Evolutionary conservation across 2,888 invertebrate genomes (phyloP), one percentile per base, ranked within the genome.

Genomic region (Helicoverpa assulta): DNA sequence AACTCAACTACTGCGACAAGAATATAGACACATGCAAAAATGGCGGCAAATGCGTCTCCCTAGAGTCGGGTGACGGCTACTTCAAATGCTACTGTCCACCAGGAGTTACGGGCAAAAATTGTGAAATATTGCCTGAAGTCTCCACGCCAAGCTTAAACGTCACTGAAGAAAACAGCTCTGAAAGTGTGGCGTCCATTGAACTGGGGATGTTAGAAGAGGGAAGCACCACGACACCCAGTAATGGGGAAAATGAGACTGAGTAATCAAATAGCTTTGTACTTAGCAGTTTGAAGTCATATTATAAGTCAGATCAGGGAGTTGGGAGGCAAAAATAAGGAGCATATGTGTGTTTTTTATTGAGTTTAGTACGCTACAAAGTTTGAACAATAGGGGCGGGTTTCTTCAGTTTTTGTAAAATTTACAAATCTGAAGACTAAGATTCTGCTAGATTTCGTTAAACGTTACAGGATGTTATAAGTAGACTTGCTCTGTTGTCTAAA

Each of bases 21-120:
- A 97, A 98, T 88, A 96, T 96, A 0, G 96, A 95, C 61, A 96
- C 97, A 0, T 99, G 99, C 87, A 96, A 97, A 89, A 98, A 99
- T 89, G 97, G 97, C 5, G 98, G 98, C 0, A 97, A 97, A 85
- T 99, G 99, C 90, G 96, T 97, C 65, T 98, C 98, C 57, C 87
- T 98, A 71, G 97, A 97, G 47, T 97, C 97, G 68, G 97, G 97
- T 63, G 98, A 98, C 63, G 98, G 98, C 2, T 94, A 95, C 88
- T 98, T 96, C 93, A 97, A 97, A 70, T 98, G 98, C 88, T 93
- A 97, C 65, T 98, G 98, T 86, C 96, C 97, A 0, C 95, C 97
- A 40, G 98, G 98, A 50, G 97, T 97, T 86, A 96, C 96, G 68
- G 98, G 98, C n/a, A 96, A 96, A 71, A 96, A 97, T 76, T 98